Percentiles rank a stretch among this genome's conserved stretches.
Evolutionary conservation across 2,888 invertebrate species (phyloP).

Genomic region (Geophilus truncorum): DNA sequence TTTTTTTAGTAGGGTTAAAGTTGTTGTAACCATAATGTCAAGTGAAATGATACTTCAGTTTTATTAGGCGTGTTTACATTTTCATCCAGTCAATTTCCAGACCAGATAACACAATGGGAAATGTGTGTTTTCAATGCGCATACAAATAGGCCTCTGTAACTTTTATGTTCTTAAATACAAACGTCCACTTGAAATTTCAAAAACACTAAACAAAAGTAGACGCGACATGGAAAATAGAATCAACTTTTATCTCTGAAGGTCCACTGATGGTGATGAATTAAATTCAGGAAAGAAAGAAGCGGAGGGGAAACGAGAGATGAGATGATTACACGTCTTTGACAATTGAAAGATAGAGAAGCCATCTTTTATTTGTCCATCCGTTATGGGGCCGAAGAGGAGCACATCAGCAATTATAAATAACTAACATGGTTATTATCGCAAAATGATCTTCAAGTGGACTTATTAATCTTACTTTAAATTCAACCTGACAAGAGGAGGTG

Average conservation of each 20-base stretch:
- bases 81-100: neutral
- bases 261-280: slow-evolving; percentile 11
- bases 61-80: neutral
- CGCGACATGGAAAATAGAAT: neutral
- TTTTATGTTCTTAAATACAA: neutral
- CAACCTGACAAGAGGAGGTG: neutral
- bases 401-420: slow-evolving; percentile 15
- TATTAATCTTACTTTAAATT: neutral
- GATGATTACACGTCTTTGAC: neutral
- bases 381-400: neutral
- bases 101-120: neutral
- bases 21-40: neutral
- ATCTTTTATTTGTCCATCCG: slow-evolving; percentile 27
- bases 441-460: neutral
- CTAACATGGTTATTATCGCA: neutral
- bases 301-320: neutral
- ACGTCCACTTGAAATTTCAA: neutral
- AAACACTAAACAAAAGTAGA: neutral
- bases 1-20: neutral
- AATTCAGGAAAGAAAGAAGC: neutral
- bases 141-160: too few species aligned
- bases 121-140: neutral
- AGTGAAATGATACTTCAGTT: neutral
- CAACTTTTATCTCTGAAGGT: neutral
- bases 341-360: neutral